Evolutionary conservation across 1,140 invertebrate species (phyloP), one percentile per base, ranked within the genome.

Genomic region (Solenopsis invicta): DNA sequence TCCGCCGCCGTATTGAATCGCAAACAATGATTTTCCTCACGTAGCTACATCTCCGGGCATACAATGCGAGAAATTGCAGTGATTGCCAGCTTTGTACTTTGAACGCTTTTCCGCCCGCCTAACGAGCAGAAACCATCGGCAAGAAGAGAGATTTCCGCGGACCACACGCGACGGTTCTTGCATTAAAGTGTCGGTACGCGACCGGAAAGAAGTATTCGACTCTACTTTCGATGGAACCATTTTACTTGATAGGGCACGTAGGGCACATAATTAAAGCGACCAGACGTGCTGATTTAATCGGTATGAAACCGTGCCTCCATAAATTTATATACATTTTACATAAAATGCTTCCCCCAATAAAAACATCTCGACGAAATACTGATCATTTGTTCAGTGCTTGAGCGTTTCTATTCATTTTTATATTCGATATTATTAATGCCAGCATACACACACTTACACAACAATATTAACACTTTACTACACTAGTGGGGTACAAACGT

Each of bases 41-140:
- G 89, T 92, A 87, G 72, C 41, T 66, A 45, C 85, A 76, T 86
- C 86, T 87, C 81, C 74, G 34, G 24, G 52, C 56, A 75, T 66
- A 89, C 90, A 91, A 92, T 89, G 85, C 85, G 77, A 88, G 74
- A 87, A 92, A 90, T 87, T 87, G 88, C 81, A 71, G 85, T 91
- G 87, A 92, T 91, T 92, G 86, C 88, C 61, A 74, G 84, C 88
- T 91, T 88, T 89, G 88, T 78, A 50, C 74, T 75, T 76, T 48
- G 85, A 71, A 80, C 85, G 48, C 74, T 69, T 64, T 78, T 41
- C 37, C 56, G 61, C 13, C 56, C 29, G 74, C 24, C 69, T 87
- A 74, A 87, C 74, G 85, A 66, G 24, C n/a, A n/a, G 2, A 29
- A 56, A 21, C 41, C 64, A 12, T 34, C 50, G 74, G 41, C 21